These are phyloP conservation scores for Acronicta psi DNA, from an alignment of 2,888 invertebrate genomes.

Conservation along the genomic window DNA sequence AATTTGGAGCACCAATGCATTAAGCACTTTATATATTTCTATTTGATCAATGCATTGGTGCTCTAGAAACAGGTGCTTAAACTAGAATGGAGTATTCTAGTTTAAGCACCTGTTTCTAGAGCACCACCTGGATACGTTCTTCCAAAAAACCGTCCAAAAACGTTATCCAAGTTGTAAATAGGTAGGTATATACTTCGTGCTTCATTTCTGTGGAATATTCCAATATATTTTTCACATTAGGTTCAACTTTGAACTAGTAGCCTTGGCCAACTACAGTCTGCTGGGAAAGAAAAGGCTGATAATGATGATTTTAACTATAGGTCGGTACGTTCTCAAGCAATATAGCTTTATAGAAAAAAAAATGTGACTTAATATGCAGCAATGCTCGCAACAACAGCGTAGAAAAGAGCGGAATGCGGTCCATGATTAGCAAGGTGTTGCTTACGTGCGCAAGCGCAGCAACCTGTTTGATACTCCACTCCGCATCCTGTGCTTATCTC, in stretches of 20 bases:
- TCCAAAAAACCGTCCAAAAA: no score
- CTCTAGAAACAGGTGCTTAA: no score
- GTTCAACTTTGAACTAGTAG: neutral
- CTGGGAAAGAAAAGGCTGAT: neutral
- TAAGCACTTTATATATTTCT: no score
- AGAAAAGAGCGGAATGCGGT: constrained; percentile 58
- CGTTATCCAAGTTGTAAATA: no score
- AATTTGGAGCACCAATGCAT: no score
- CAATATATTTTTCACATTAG: no score
- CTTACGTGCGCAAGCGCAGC: constrained; percentile 41
- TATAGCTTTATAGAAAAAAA: constrained; percentile 10
- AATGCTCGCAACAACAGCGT: constrained; percentile 36
- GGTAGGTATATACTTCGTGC: no score
- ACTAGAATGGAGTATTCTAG: no score
- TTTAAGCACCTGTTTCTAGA: no score
- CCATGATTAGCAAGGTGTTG: constrained; percentile 55
- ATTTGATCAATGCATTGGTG: no score
- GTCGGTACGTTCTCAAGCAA: neutral
- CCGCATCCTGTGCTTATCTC: constrained; percentile 54
- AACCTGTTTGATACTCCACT: constrained; percentile 52
- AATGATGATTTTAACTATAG: neutral
- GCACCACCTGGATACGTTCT: no score
- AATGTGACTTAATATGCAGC: constrained; percentile 25
- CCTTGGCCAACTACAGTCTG: constrained; percentile 1
- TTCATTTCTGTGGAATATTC: no score